These are phyloP conservation scores for Brachypteracias leptosomus DNA, from an alignment of 2,113 vertebrate genomes.

Conservation along the genomic window DNA sequence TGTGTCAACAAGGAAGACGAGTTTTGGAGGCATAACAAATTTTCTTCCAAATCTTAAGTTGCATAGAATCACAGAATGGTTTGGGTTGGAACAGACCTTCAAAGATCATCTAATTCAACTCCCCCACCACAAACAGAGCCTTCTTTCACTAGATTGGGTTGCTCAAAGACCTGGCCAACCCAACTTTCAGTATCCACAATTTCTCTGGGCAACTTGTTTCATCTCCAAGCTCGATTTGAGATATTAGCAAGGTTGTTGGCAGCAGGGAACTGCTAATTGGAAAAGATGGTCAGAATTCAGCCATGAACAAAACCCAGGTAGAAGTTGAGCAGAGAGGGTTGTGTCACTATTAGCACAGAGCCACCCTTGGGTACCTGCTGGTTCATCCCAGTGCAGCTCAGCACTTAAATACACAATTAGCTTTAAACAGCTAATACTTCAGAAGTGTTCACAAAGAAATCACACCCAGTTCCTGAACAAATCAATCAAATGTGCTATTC, in stretches of 20 bases:
- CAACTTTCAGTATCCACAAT: background rate
- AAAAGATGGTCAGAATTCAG: background rate
- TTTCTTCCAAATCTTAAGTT: background rate
- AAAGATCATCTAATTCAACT: background rate
- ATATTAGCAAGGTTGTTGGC: background rate
- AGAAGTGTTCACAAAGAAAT: background rate
- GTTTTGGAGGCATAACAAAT: background rate
- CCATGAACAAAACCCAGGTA: background rate
- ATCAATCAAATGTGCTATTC: slow-evolving; percentile 38
- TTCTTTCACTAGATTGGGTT: background rate
- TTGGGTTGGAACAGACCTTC: background rate
- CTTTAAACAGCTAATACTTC: background rate
- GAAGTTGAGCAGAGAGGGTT: background rate
- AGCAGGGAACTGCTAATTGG: background rate
- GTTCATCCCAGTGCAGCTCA: background rate
- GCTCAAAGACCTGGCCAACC: background rate
- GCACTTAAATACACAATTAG: background rate
- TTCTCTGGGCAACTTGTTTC: background rate
- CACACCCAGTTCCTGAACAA: slow-evolving; percentile 10
- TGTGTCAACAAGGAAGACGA: background rate
- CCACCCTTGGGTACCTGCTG: background rate
- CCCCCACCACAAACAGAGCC: background rate
- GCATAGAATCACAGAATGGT: background rate
- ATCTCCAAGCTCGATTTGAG: background rate
- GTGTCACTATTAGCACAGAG: background rate